These are phyloP conservation scores for Asobara japonica DNA, from an alignment of 1,140 invertebrate genomes.

Conservation along the genomic window DNA sequence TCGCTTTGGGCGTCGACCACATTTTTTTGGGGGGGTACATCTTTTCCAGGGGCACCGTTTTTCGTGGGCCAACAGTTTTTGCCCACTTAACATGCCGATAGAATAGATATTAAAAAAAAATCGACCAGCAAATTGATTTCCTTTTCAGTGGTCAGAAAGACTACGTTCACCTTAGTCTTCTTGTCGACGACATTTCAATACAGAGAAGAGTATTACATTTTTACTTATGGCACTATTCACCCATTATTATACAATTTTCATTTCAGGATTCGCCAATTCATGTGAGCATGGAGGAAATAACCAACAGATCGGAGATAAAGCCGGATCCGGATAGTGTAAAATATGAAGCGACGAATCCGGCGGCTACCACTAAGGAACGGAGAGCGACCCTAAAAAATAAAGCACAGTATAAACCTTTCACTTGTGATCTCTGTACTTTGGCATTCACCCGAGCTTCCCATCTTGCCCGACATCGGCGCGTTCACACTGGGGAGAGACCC, in stretches of 20 bases:
- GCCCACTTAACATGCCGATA: no score
- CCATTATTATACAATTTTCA: no score
- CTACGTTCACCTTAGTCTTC: no score
- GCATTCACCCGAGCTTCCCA: constrained; percentile 75
- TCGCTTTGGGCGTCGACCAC: no score
- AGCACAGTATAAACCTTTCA: constrained; percentile 62
- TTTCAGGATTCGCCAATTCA: constrained; percentile 48
- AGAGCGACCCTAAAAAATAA: constrained; percentile 41
- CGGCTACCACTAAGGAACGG: constrained; percentile 35
- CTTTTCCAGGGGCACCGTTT: no score
- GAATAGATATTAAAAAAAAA: no score
- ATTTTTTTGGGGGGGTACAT: no score
- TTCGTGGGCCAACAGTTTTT: no score
- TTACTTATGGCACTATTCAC: no score
- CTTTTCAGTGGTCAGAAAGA: no score
- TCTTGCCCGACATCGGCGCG: constrained; percentile 77
- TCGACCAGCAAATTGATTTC: no score
- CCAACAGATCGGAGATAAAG: constrained; percentile 38
- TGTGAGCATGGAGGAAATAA: constrained; percentile 40
- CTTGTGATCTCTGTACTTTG: constrained; percentile 65
- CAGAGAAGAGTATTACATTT: constrained; percentile 5
- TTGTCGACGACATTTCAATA: neutral
- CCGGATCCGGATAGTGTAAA: constrained; percentile 26
- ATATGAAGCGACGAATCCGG: constrained; percentile 11
- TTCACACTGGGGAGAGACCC: constrained; percentile 71